phyloP scores from a whole-genome alignment of 2,113 vertebrate species.

The Pterocles gutturalis region DNA sequence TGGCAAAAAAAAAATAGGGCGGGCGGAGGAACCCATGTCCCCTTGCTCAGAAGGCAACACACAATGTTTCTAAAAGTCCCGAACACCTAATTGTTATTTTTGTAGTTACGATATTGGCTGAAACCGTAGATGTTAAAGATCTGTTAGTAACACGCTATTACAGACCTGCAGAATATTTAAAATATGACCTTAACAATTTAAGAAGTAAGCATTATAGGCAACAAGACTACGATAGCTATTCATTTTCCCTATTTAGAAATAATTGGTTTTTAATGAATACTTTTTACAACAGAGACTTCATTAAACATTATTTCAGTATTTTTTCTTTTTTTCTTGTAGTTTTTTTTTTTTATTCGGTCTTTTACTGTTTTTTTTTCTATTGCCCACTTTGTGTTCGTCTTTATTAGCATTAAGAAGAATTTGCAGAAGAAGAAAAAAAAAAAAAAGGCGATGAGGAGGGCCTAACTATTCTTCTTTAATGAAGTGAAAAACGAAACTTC shows the following conservation, averaged over 20 bases:
- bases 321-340: neutral
- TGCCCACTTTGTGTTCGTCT: neutral
- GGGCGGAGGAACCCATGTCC: neutral
- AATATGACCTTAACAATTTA: neutral
- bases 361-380: neutral
- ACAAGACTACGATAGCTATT: neutral
- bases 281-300: neutral
- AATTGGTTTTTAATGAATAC: accelerated
- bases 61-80: neutral
- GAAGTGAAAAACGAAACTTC: neutral
- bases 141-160: neutral
- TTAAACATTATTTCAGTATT: neutral
- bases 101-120: neutral
- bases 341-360: neutral
- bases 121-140: neutral
- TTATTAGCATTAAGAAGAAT: neutral
- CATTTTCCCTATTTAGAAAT: neutral
- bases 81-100: neutral
- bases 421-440: neutral
- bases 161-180: accelerated
- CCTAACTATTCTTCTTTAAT: neutral
- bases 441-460: neutral
- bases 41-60: neutral
- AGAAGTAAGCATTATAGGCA: neutral
- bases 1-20: accelerated